phyloP scores from a whole-genome alignment of 2,888 invertebrate genomes.

The Drosophila suboccidentalis region DNA sequence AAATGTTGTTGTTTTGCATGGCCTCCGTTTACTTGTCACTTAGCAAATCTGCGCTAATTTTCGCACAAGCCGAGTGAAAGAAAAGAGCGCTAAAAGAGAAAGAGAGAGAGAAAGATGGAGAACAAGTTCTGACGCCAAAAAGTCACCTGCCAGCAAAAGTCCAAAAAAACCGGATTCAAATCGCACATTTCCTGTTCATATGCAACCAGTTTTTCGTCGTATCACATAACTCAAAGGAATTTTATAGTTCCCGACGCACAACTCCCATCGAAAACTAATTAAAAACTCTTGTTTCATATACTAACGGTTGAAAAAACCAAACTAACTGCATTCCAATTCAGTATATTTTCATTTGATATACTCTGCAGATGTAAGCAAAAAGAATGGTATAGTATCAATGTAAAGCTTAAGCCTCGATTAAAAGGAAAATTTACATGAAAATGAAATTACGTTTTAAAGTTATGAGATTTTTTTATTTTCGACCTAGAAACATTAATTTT shows the following conservation, averaged over 20 bases:
- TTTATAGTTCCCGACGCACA: slow-evolving; percentile 32
- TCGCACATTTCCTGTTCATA: slow-evolving; percentile 67
- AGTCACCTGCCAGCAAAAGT: slow-evolving; percentile 53
- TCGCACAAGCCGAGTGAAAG: slow-evolving; percentile 31
- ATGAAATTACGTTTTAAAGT: not conserved
- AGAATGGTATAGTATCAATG: not conserved
- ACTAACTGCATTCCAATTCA: slow-evolving; percentile 59
- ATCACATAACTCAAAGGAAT: slow-evolving; percentile 61
- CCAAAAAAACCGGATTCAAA: slow-evolving; percentile 66
- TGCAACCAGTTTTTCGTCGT: slow-evolving; percentile 60
- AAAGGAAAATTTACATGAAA: not conserved
- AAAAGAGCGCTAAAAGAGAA: slow-evolving; percentile 1
- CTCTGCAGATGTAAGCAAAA: not conserved
- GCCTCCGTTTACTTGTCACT: slow-evolving; percentile 42
- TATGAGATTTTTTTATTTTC: no score
- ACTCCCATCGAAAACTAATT: slow-evolving; percentile 56
- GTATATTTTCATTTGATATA: slow-evolving; percentile 9
- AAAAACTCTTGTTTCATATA: slow-evolving; percentile 61
- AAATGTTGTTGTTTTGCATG: slow-evolving; percentile 24
- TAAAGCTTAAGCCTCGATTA: not conserved
- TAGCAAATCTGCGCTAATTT: slow-evolving; percentile 58
- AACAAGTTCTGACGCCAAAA: slow-evolving; percentile 66
- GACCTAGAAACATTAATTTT: no score
- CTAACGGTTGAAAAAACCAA: slow-evolving; percentile 42
- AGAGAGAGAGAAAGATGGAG: slow-evolving; percentile 20